Evolutionary conservation across 2,888 invertebrate species (phyloP).

Genomic region (Sinelater perroti): DNA sequence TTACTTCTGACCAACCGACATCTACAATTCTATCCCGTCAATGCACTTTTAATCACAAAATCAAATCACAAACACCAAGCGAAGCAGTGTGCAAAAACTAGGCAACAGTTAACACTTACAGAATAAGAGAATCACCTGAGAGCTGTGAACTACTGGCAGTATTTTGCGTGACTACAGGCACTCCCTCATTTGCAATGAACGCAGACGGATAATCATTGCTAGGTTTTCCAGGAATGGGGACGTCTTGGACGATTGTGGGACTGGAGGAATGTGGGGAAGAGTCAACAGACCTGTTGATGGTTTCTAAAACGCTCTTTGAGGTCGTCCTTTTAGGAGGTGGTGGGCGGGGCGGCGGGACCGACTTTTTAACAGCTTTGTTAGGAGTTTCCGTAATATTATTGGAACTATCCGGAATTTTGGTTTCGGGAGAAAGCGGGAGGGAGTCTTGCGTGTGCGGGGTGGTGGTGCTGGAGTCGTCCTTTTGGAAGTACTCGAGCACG

Average conservation of each 20-base stretch:
- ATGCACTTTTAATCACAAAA: background rate
- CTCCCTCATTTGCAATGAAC: slow-evolving; percentile 50
- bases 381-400: background rate
- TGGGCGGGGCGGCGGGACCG: slow-evolving; percentile 51
- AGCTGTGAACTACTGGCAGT: slow-evolving; percentile 45
- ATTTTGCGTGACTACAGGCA: slow-evolving; percentile 50
- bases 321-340: slow-evolving; percentile 60
- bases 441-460: background rate
- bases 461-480: slow-evolving; percentile 44
- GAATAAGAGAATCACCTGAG: slow-evolving; percentile 41
- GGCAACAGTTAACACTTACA: slow-evolving; percentile 33
- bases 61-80: slow-evolving; percentile 37
- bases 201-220: slow-evolving; percentile 45
- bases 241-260: too few species aligned
- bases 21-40: too few species aligned
- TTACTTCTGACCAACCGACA: too few species aligned
- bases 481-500: slow-evolving; percentile 59
- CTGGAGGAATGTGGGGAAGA: background rate
- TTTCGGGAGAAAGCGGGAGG: background rate
- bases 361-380: slow-evolving; percentile 22
- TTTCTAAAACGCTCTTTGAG: slow-evolving; percentile 19
- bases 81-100: slow-evolving; percentile 29
- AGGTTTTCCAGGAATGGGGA: slow-evolving; percentile 24
- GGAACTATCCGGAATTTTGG: background rate
- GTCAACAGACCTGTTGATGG: slow-evolving; percentile 5